Base-by-base conservation (phyloP, 2,113 vertebrate species). In the Tapirus terrestris region DNA sequence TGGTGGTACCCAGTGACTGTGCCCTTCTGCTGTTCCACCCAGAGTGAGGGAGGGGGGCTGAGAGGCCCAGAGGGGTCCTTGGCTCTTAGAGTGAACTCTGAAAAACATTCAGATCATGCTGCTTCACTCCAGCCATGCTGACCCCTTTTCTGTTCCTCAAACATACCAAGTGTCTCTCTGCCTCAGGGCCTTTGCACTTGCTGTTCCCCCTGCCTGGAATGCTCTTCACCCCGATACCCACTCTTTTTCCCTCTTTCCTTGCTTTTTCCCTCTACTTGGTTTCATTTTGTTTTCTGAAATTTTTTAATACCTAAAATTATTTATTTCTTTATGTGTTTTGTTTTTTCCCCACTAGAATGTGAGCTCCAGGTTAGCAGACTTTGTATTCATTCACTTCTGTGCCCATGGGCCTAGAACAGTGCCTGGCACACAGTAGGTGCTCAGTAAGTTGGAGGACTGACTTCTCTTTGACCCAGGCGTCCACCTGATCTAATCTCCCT, bases 161-260 rank as follows among this genome's bases (percentile, higher is more conserved):
- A 21, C 6, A 0, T 10, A 2, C 18, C 3, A 5, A 4, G 36
- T 1, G 4, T 8, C 5, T 39, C 7, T 53, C 63, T 14, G 2
- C 63, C 70, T 27, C 79, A 14, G 70, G 51, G 60, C 85, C 85
- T 76, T 89, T 45, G 91, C 70, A 20, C 43, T 39, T 2, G 8
- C 68, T 11, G 20, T 58, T 73, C 33, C 10, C 14, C 3, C 51
- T 20, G n/a, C 87, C 13, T 17, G 73, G 81, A 33, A 25, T 60
- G 14, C 33, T 58, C n/a, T 21, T 72, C 25, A 43, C 9, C 18
- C 21, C 23, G 45, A 23, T 21, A 7, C 5, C n/a, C 14, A 12
- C 23, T 63, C 29, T 5, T 63, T 23, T 48, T 48, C 48, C 48
- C 48, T 53, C 2, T n/a, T 25, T 4, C 16, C 45, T 31, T 0